Percentiles rank a stretch among this genome's conserved stretches.
Evolutionary conservation across 2,797 vertebrate genomes (phyloP).

Genomic region (Cuniculus paca): DNA sequence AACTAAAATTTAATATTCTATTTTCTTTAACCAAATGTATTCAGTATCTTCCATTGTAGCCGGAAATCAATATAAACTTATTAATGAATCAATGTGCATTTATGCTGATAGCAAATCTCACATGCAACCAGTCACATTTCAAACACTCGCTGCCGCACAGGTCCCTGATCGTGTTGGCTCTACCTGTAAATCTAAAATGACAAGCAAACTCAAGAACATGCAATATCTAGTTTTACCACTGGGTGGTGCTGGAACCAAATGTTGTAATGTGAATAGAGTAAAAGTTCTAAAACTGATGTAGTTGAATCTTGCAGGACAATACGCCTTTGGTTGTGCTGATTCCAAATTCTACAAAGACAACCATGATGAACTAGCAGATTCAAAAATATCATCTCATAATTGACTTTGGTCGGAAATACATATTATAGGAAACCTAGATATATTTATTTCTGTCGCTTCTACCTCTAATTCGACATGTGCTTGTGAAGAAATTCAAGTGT

Average conservation of each 20-base stretch:
- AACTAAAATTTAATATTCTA: not conserved
- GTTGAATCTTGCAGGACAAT: not conserved
- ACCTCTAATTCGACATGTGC: not conserved
- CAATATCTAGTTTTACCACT: conserved; percentile 66
- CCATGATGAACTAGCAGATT: not conserved
- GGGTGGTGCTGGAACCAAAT: conserved; percentile 74
- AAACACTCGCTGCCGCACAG: not conserved
- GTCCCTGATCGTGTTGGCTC: not conserved
- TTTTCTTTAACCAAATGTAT: conserved; percentile 5
- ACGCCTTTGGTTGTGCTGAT: not conserved
- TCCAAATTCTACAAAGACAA: not conserved
- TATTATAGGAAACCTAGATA: not conserved
- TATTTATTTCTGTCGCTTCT: not conserved
- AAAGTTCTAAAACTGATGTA: not conserved
- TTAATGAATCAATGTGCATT: not conserved
- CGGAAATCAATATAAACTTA: not conserved
- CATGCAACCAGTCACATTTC: not conserved
- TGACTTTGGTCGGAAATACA: not conserved
- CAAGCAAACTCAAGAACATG: not conserved
- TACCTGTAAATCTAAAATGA: not conserved
- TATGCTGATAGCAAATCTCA: not conserved
- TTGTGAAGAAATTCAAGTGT: not conserved
- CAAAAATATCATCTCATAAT: not conserved
- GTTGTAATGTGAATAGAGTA: not conserved
- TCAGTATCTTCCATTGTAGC: not conserved